These are phyloP conservation scores for Tiaroga cobitis DNA, from an alignment of 2,797 vertebrate genomes.

Conservation along the genomic window DNA sequence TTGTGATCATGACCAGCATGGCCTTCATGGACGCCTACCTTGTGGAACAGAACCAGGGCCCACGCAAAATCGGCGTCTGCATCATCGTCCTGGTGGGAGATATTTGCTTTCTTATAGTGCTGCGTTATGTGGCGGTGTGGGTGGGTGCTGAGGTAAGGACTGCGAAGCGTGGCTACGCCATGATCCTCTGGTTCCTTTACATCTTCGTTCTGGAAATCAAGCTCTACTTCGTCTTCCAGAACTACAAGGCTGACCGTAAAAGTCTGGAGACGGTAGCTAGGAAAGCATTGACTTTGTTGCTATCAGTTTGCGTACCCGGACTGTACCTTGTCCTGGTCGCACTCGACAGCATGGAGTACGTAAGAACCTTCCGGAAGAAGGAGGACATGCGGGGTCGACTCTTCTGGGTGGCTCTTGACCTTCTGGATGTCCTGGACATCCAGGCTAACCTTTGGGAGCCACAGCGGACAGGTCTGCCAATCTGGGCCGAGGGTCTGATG, in stretches of 20 bases:
- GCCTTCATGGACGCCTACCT: constrained; percentile 89
- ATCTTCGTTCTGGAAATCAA: constrained; percentile 90
- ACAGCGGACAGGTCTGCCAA: constrained; percentile 82
- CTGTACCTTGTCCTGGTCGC: constrained; percentile 86
- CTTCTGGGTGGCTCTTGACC: constrained; percentile 87
- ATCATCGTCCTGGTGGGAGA: constrained; percentile 78
- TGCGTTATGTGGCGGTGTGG: constrained; percentile 79
- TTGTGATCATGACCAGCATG: constrained; percentile 89
- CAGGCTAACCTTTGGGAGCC: constrained; percentile 89
- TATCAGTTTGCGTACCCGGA: constrained; percentile 85
- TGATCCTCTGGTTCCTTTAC: constrained; percentile 90
- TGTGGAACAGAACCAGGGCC: constrained; percentile 81
- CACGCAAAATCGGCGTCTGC: constrained; percentile 75
- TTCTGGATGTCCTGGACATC: constrained; percentile 87
- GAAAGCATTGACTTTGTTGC: constrained; percentile 84
- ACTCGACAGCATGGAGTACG: constrained; percentile 88
- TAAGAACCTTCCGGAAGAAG: constrained; percentile 87
- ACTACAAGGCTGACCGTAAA: constrained; percentile 84
- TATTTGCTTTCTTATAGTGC: constrained; percentile 80
- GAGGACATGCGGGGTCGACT: constrained; percentile 86
- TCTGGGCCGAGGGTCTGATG: constrained; percentile 89
- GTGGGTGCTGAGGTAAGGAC: constrained; percentile 84
- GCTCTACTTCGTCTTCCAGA: constrained; percentile 88
- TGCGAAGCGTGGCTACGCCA: constrained; percentile 85
- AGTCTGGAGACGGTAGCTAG: constrained; percentile 83